A percentile compares a stretch with the other conserved stretches of the same genome.
Evolutionary conservation across 2,113 vertebrate genomes (phyloP).

Genomic region (Pyrgilauda ruficollis): DNA sequence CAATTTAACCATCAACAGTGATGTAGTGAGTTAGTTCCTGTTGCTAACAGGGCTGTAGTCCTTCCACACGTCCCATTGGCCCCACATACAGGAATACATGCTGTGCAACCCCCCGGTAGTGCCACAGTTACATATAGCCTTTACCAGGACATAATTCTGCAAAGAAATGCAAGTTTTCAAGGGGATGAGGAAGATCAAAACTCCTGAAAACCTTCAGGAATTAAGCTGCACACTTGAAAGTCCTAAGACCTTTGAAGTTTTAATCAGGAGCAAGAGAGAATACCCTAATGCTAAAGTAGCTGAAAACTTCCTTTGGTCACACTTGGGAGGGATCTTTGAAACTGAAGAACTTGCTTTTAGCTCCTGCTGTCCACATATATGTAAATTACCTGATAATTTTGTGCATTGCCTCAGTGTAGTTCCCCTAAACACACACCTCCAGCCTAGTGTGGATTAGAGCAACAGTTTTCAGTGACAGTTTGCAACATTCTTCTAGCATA

Average conservation of each 20-base stretch:
- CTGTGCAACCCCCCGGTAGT: neutral
- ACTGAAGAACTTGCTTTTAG: neutral
- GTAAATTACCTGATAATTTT: neutral
- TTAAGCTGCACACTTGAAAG: neutral
- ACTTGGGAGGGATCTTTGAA: neutral
- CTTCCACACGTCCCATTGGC: neutral
- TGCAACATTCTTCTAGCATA: neutral
- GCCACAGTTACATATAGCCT: neutral
- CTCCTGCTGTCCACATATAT: neutral
- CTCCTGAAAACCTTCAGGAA: neutral
- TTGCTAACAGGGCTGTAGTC: neutral
- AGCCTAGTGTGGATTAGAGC: neutral
- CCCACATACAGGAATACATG: rapidly evolving
- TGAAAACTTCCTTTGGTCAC: neutral
- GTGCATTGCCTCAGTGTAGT: neutral
- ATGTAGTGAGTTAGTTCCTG: neutral
- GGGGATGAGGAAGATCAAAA: neutral
- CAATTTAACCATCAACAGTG: neutral
- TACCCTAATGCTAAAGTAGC: neutral
- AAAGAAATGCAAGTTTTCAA: neutral
- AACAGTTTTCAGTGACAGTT: neutral
- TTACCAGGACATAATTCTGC: neutral
- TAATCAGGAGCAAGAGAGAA: neutral
- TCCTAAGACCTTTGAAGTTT: neutral
- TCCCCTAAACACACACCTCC: neutral